Base-by-base conservation (phyloP, 2,113 vertebrate species). In the Tachysurus vachellii region DNA sequence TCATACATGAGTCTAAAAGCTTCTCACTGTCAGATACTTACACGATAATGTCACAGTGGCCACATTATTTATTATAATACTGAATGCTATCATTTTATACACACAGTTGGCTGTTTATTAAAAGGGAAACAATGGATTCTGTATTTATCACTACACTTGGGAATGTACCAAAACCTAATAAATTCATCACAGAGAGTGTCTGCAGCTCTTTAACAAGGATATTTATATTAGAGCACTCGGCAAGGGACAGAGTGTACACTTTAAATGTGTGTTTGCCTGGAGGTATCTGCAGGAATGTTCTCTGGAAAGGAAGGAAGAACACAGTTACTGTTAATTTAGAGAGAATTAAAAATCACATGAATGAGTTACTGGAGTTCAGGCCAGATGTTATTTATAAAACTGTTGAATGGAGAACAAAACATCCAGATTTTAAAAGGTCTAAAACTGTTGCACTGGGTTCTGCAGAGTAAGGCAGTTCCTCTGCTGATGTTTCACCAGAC, bases 401-500 rank as follows among this genome's bases (percentile, higher is more conserved):
- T 42, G 7, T 17, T 42, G 68, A 31, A 44, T 71, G 36, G 17
- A 71, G 36, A 75, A 23, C 19, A 75, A 6, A 5, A 14, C 4
- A 3, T n/a, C 44, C 21, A 50, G 23, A 44, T 6, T 26, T 14
- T 53, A 11, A 16, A n/a, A n/a, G 12, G 31, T n/a, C 36, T 86
- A 84, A 17, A 90, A 76, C 44, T 87, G 85, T 79, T 82, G 76
- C 73, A 75, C 21, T 17, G 13, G 73, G 53, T 64, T 89, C 28
- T 64, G 85, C 57, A 85, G n/a, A 26, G 76, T 26, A 19, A 84
- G 26, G 36, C 90, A 90, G 81, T 84, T 86, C 82, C 70, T 91
- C 62, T 89, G 90, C 75, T 91, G 88, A 82, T 91, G 90, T 66
- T 87, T 91, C 28, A 88, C 85, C 50, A 91, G 70, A 28, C 87